These are phyloP conservation scores for Neoseiulus cucumeris DNA, from an alignment of 1,140 invertebrate species.

Conservation along the genomic window DNA sequence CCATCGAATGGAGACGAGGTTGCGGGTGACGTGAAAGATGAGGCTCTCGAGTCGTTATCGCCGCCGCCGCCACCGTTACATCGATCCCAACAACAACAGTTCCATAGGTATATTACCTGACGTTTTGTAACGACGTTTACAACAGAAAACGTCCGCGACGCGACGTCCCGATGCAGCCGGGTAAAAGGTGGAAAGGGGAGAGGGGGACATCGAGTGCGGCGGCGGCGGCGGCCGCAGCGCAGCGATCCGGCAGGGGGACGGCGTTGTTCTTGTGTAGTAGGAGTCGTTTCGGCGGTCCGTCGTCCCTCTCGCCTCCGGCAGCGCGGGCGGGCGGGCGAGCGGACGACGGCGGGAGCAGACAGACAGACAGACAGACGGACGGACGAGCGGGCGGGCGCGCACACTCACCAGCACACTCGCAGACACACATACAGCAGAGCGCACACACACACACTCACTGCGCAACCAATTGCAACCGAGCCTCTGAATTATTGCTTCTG, in stretches of 20 bases:
- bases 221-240: background rate
- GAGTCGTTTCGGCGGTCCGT: too few relatives aligned
- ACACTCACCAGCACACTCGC: background rate
- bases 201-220: background rate
- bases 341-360: too few relatives aligned
- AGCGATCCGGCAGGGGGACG: background rate
- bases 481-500: slow-evolving; percentile 11
- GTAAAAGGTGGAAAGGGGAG: too few relatives aligned
- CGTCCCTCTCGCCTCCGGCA: slow-evolving; percentile 9
- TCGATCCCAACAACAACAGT: too few relatives aligned
- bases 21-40: too few relatives aligned
- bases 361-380: background rate
- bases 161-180: too few relatives aligned
- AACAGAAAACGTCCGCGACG: too few relatives aligned
- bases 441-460: slow-evolving; percentile 10
- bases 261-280: slow-evolving; percentile 11
- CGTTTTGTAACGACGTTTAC: too few relatives aligned
- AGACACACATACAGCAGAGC: background rate
- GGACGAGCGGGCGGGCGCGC: background rate
- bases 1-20: too few relatives aligned
- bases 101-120: too few relatives aligned
- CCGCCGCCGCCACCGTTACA: too few relatives aligned
- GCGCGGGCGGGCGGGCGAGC: background rate
- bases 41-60: too few relatives aligned
- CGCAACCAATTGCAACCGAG: slow-evolving; percentile 12